Base-by-base conservation (phyloP, 2,113 vertebrate species). In the Lethenteron reissneri region DNA sequence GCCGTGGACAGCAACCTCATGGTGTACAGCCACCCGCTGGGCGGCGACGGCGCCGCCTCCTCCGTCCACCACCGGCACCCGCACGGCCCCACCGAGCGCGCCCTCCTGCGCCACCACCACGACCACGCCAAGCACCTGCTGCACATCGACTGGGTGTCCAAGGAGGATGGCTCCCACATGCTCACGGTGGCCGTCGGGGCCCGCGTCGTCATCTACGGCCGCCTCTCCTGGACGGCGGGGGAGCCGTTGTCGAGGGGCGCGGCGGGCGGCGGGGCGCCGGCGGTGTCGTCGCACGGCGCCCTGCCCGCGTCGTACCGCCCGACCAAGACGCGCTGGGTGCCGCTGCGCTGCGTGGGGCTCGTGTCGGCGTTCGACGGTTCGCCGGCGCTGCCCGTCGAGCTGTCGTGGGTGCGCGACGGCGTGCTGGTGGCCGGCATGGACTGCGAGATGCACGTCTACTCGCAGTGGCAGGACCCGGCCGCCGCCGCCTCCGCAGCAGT, bases 401-500 rank as follows among this genome's bases (percentile, higher is more conserved):
- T 99, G 11, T 99, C 92, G 62, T 99, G 94, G 94, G 90, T 99
- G 69, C 83, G 94, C 77, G 94, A 99, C 70, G 94, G 94, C 19
- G 97, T 99, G 71, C 78, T 99, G 74, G 94, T 99, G 58, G 87
- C 97, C 72, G 92, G 94, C 41, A 99, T 99, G 94, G 94, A 99
- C 76, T 99, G 94, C 78, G 94, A 99, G 79, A 99, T 99, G 94
- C 94, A 99, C 0, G 94, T 99, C 13, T 99, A 99, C 56, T 92
- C 92, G 15, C 94, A 99, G 72, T 99, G 94, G 94, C 90, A 97
- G 2, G 82, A 84, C 11, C 80, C 86, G 75, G 94, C n/a, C 64
- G 9, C 25, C n/a, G 11, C n/a, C 25, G 64, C 64, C 25, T n/a
- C n/a, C 15, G 74, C 72, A 71, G 76, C 56, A 75, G 72, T 59